phyloP scores from a whole-genome alignment of 1,140 invertebrate species.

The Dendroctonus valens region DNA sequence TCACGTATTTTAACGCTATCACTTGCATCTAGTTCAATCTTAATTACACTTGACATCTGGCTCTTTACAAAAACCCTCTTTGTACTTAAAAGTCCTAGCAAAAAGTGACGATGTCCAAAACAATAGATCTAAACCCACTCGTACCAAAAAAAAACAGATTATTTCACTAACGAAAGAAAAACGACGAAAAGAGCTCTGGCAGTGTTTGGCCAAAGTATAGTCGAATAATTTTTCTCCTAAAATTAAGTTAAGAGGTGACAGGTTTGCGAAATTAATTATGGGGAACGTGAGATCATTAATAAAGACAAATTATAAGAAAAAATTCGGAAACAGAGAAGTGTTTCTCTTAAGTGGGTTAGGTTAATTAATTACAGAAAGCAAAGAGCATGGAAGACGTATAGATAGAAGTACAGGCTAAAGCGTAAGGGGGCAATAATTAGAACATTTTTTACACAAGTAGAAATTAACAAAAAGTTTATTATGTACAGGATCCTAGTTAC shows the following conservation, averaged over 20 bases:
- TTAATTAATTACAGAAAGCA: slow-evolving; percentile 11
- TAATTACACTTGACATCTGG: too few species aligned
- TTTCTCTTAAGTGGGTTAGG: slow-evolving; percentile 14
- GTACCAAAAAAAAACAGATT: slow-evolving; percentile 17
- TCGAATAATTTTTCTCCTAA: slow-evolving; percentile 24
- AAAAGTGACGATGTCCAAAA: too few species aligned
- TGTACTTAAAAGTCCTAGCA: too few species aligned
- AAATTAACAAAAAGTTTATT: too few species aligned
- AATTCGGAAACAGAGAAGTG: slow-evolving; percentile 15
- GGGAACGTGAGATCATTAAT: slow-evolving; percentile 25
- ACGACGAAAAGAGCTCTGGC: slow-evolving; percentile 12
- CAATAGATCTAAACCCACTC: too few species aligned
- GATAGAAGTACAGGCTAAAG: too few species aligned
- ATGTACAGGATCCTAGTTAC: too few species aligned
- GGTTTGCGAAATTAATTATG: slow-evolving; percentile 26
- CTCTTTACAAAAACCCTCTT: too few species aligned
- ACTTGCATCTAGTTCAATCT: too few species aligned
- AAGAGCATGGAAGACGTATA: neutral
- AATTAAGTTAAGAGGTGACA: slow-evolving; percentile 26
- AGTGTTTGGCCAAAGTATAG: slow-evolving; percentile 25
- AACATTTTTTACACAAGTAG: too few species aligned
- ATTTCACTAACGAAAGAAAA: slow-evolving; percentile 13
- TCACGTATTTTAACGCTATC: too few species aligned
- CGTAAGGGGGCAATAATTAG: too few species aligned
- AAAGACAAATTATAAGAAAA: slow-evolving; percentile 27